Percentiles rank a stretch among this genome's conserved stretches.
These are phyloP conservation scores for Dicrostonyx torquatus DNA, from an alignment of 2,797 vertebrate species.

Conservation along the genomic window DNA sequence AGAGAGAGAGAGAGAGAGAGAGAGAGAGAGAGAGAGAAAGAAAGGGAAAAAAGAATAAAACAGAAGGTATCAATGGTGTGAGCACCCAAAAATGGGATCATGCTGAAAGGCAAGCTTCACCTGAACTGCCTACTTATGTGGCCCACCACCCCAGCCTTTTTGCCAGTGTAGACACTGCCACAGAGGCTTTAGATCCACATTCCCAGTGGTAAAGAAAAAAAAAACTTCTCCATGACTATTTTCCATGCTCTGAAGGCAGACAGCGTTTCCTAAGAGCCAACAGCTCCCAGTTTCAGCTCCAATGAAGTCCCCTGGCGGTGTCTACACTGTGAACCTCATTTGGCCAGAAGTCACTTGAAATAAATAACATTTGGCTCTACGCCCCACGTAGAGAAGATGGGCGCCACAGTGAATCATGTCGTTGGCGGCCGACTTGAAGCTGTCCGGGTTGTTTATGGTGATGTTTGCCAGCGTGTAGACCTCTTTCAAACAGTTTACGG, in stretches of 20 bases:
- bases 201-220: background rate
- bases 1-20: no score
- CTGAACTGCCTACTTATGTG: background rate
- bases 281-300: background rate
- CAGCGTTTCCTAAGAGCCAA: background rate
- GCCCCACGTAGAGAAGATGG: conserved; percentile 43
- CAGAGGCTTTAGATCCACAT: background rate
- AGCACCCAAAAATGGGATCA: background rate
- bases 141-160: background rate
- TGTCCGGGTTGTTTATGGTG: conserved; percentile 70
- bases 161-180: background rate
- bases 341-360: background rate
- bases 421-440: conserved; percentile 33
- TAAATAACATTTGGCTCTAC: conserved; percentile 52
- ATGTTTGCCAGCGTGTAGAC: conserved; percentile 58
- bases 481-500: conserved; percentile 70
- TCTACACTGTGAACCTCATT: background rate
- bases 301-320: background rate
- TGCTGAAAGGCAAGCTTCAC: background rate
- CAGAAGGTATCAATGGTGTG: background rate
- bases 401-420: conserved; percentile 56
- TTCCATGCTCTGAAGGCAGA: background rate
- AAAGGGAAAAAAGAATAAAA: background rate
- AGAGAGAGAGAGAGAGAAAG: background rate
- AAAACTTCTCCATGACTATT: background rate